A percentile compares a stretch with the other conserved stretches of the same genome.
phyloP scores from a whole-genome alignment of 2,888 invertebrate species.

The Euplagia quadripunctaria region DNA sequence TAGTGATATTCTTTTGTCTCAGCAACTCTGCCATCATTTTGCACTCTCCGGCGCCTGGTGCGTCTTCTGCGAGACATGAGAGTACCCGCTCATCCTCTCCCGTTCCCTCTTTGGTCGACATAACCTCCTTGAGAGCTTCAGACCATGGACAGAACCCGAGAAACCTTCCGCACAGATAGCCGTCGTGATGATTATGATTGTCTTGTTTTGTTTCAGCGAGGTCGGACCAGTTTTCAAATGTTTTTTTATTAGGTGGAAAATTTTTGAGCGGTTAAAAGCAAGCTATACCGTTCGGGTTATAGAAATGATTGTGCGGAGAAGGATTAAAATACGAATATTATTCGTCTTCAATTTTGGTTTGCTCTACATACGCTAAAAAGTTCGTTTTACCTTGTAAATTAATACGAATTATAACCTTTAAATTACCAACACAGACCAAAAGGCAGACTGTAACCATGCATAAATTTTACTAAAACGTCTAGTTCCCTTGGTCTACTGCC shows the following conservation, averaged over 20 bases:
- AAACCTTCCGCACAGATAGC: too few relatives aligned
- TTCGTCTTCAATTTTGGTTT: background rate
- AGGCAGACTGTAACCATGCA: conserved; percentile 17
- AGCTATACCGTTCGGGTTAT: background rate
- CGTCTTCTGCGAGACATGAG: too few relatives aligned
- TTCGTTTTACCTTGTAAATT: background rate
- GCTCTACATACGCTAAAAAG: background rate
- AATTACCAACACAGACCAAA: conserved; percentile 7
- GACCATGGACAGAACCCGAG: too few relatives aligned
- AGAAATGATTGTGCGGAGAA: background rate
- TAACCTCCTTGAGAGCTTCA: too few relatives aligned
- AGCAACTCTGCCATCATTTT: background rate
- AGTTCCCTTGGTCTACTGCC: conserved; percentile 40
- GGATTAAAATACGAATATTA: background rate
- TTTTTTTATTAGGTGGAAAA: conserved; percentile 9
- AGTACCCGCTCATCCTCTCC: too few relatives aligned
- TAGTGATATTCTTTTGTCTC: background rate
- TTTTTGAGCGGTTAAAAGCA: background rate
- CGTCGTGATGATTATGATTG: too few relatives aligned
- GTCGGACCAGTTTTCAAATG: background rate
- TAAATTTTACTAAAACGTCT: conserved; percentile 23
- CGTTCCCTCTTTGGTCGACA: too few relatives aligned
- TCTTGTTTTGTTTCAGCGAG: too few relatives aligned
- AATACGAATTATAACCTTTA: too few relatives aligned
- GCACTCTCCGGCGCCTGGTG: too few relatives aligned